phyloP scores from a whole-genome alignment of 2,113 vertebrate genomes.

The Antennarius striatus region DNA sequence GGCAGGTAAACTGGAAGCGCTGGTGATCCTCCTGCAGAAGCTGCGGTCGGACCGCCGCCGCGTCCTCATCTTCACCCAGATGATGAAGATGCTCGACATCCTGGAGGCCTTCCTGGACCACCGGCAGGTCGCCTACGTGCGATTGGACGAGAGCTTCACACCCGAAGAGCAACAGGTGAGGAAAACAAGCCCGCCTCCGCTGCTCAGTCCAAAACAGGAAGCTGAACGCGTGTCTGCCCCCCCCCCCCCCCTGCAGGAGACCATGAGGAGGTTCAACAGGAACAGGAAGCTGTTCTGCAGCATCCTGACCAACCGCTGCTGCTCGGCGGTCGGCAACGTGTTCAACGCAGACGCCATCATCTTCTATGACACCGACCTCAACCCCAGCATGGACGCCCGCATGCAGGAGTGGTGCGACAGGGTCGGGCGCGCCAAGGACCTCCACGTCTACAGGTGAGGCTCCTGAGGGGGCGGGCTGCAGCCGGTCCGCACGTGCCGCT shows the following conservation, averaged over 20 bases:
- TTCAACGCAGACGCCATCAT: conserved; percentile 91
- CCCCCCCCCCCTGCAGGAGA: conserved; percentile 76
- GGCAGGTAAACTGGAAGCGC: conserved; percentile 93
- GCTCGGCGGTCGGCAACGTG: conserved; percentile 84
- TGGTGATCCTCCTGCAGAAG: conserved; percentile 92
- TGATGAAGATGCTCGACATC: conserved; percentile 87
- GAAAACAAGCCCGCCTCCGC: too few relatives aligned
- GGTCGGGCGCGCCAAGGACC: conserved; percentile 91
- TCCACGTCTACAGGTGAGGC: conserved; percentile 92
- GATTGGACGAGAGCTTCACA: conserved; percentile 92
- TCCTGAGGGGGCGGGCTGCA: not conserved
- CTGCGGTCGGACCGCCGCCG: conserved; percentile 88
- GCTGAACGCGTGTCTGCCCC: too few relatives aligned
- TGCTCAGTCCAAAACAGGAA: too few relatives aligned
- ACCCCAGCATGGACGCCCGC: conserved; percentile 91
- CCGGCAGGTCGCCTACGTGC: conserved; percentile 88
- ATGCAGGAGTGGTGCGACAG: conserved; percentile 94
- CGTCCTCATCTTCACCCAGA: conserved; percentile 91
- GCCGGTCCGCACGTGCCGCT: too few relatives aligned
- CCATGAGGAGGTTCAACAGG: conserved; percentile 88
- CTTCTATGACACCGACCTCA: conserved; percentile 93
- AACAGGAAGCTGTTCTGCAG: conserved; percentile 89
- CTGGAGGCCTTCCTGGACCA: conserved; percentile 86
- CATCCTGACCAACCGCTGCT: conserved; percentile 92
- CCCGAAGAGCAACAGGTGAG: conserved; percentile 87